Evolutionary conservation across 2,888 invertebrate genomes (phyloP).

Genomic region (Ellobium chinense): DNA sequence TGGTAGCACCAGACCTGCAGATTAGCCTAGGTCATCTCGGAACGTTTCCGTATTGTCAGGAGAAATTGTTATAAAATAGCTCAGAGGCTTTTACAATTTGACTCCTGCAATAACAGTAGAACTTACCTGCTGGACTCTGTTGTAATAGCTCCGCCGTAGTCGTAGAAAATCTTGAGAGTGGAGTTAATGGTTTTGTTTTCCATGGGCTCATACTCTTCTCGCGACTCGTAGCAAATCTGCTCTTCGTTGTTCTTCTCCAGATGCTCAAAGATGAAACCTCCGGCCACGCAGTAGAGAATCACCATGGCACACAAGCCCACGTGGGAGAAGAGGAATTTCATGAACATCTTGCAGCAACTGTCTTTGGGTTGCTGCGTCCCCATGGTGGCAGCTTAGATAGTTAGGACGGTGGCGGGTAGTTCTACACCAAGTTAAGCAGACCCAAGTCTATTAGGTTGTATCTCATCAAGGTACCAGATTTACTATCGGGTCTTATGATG

Average conservation of each 20-base stretch:
- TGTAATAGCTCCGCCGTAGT: slow-evolving; percentile 49
- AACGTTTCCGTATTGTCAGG: too few relatives aligned
- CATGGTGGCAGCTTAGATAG: slow-evolving; percentile 27
- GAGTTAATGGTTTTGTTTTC: slow-evolving; percentile 69
- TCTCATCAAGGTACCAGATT: too few relatives aligned
- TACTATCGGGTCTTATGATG: too few relatives aligned
- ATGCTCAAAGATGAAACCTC: slow-evolving; percentile 78
- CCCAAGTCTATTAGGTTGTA: too few relatives aligned
- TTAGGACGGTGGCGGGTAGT: too few relatives aligned
- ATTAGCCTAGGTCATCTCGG: too few relatives aligned
- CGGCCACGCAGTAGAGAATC: slow-evolving; percentile 76
- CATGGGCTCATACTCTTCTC: slow-evolving; percentile 71
- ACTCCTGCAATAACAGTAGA: too few relatives aligned
- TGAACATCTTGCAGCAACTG: slow-evolving; percentile 69
- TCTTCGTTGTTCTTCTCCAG: slow-evolving; percentile 78
- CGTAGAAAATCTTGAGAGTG: slow-evolving; percentile 65
- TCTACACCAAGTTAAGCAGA: too few relatives aligned
- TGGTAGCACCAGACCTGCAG: too few relatives aligned
- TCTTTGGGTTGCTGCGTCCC: slow-evolving; percentile 52
- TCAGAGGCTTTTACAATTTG: too few relatives aligned
- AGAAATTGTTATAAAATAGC: too few relatives aligned
- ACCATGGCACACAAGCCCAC: slow-evolving; percentile 77
- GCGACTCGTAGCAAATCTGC: slow-evolving; percentile 72
- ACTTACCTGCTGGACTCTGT: slow-evolving; percentile 60
- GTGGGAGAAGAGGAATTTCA: slow-evolving; percentile 78